These are phyloP conservation scores for Lagorchestes hirsutus DNA, from an alignment of 2,797 vertebrate species.

Conservation along the genomic window DNA sequence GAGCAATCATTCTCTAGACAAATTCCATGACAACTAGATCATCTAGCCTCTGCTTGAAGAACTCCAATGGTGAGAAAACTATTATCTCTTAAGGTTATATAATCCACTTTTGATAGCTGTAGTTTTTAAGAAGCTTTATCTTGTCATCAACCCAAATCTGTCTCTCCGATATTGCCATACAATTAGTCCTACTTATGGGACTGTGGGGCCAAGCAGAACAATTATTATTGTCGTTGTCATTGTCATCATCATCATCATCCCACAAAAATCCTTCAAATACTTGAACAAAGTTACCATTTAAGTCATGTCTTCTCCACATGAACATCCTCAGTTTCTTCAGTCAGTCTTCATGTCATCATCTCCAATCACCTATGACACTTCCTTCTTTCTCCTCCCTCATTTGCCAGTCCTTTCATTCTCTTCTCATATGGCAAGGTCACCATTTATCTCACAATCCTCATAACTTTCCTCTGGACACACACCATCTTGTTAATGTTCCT, in stretches of 20 bases:
- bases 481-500: background rate
- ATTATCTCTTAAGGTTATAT: background rate
- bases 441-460: background rate
- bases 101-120: background rate
- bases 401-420: background rate
- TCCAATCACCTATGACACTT: background rate
- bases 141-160: background rate
- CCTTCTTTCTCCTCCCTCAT: background rate
- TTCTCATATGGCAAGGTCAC: background rate
- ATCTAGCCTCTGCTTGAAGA: background rate
- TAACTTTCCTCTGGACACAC: background rate
- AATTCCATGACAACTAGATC: background rate
- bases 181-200: background rate
- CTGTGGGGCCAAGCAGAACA: background rate
- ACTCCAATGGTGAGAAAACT: background rate
- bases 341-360: background rate
- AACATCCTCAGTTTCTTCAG: background rate
- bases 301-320: background rate
- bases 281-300: background rate
- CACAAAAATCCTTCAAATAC: background rate
- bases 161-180: background rate
- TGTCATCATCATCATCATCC: background rate
- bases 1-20: background rate
- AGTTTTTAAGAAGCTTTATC: background rate
- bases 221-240: background rate